Evolutionary conservation across 1,140 invertebrate species (phyloP).

Genomic region (Drosophila jambulina): DNA sequence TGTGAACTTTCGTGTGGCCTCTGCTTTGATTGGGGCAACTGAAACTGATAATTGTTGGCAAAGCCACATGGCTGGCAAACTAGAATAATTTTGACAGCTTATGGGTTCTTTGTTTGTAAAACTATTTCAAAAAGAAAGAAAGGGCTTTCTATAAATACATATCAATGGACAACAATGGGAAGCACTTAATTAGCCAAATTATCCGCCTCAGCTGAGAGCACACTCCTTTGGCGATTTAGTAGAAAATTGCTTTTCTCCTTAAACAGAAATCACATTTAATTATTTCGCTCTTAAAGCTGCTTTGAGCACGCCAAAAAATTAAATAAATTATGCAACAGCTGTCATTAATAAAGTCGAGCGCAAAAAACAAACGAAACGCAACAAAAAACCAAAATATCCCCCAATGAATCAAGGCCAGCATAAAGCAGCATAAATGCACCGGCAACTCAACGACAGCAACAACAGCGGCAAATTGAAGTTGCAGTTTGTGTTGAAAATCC

Average conservation of each 20-base stretch:
- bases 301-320: conserved; percentile 66
- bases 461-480: conserved; percentile 63
- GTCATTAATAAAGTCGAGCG: conserved; percentile 81
- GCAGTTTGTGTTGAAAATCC: conserved; percentile 80
- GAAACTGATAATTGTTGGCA: conserved; percentile 25
- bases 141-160: neutral
- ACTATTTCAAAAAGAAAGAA: conserved; percentile 5
- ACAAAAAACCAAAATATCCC: conserved; percentile 66
- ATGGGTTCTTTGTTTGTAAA: conserved; percentile 4
- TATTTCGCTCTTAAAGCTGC: conserved; percentile 63
- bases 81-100: conserved; percentile 20
- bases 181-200: conserved; percentile 24
- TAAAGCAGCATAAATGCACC: conserved; percentile 78
- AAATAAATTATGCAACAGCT: conserved; percentile 83
- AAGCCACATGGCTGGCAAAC: neutral
- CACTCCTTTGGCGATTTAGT: conserved; percentile 27
- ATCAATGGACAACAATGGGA: neutral
- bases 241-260: conserved; percentile 55
- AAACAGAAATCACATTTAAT: conserved; percentile 65
- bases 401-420: conserved; percentile 79
- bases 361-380: conserved; percentile 48
- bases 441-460: conserved; percentile 13
- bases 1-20: conserved; percentile 70
- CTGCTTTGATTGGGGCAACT: conserved; percentile 41
- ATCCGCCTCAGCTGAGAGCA: conserved; percentile 9